Percentiles rank a stretch among this genome's conserved stretches.
phyloP scores from a whole-genome alignment of 1,140 invertebrate genomes.

The Eubasilissa regina region DNA sequence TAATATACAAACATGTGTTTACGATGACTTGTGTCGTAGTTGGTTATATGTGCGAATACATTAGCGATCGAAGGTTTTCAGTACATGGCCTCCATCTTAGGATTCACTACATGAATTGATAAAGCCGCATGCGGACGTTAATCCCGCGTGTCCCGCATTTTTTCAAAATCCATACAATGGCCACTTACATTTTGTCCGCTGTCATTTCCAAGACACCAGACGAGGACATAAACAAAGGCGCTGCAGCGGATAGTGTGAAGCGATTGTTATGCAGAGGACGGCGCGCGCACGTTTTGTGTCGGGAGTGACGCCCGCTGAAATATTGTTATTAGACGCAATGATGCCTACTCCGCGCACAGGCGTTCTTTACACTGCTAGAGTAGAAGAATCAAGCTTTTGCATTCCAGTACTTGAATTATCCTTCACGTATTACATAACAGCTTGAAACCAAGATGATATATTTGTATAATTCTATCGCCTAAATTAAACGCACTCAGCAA shows the following conservation, averaged over 20 bases:
- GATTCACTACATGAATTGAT: not conserved
- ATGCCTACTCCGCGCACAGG: not conserved
- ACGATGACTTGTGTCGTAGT: no score
- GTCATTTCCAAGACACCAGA: not conserved
- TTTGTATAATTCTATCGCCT: no score
- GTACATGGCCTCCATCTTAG: not conserved
- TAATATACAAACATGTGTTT: no score
- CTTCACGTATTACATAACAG: no score
- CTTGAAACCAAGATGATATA: no score
- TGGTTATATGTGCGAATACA: no score
- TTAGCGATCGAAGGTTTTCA: no score
- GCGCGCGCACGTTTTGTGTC: constrained; percentile 47
- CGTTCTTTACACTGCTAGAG: no score
- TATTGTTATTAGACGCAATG: constrained; percentile 50
- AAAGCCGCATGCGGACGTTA: constrained; percentile 14
- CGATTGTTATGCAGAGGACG: constrained; percentile 52
- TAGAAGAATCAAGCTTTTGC: no score
- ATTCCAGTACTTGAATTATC: no score
- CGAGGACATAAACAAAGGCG: constrained; percentile 39
- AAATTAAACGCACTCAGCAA: no score
- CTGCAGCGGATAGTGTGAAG: constrained; percentile 42
- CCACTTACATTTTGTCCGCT: not conserved
- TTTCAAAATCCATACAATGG: constrained; percentile 30
- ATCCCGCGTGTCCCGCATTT: constrained; percentile 12
- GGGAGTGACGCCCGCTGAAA: constrained; percentile 50